Conservation (phyloP, 2,888 invertebrate species). For the Xestia c-nigrum region DNA sequence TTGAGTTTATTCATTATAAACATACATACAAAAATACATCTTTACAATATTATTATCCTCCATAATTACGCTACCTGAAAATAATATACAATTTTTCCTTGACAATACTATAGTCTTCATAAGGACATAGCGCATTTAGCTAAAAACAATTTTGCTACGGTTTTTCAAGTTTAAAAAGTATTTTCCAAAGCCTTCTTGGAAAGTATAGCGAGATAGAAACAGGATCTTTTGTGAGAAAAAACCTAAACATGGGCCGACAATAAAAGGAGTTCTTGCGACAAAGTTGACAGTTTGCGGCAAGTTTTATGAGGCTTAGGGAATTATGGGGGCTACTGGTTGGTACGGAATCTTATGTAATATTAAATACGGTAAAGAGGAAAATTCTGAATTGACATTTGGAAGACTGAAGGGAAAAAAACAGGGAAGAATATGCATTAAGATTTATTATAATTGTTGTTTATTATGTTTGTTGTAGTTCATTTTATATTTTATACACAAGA, state of each 20-base stretch:
- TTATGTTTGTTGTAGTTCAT: not conserved
- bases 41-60: not conserved
- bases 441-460: not conserved
- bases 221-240: not conserved
- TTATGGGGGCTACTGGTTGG: not conserved
- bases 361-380: not conserved
- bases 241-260: not conserved
- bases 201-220: not conserved
- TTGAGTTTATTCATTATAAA: no score
- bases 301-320: constrained; percentile 17
- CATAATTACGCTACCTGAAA: not conserved
- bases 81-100: not conserved
- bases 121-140: not conserved
- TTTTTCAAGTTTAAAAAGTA: not conserved
- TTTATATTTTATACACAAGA: not conserved
- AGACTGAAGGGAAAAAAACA: not conserved
- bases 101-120: not conserved
- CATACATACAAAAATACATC: no score
- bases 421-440: not conserved
- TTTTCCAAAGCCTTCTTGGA: not conserved
- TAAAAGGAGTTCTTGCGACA: not conserved
- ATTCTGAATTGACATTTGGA: not conserved
- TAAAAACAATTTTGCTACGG: not conserved
- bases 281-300: constrained; percentile 8
- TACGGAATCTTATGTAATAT: not conserved